Conservation (phyloP, 92 coral and sea anemone genomes). For the Parazoanthus darwini region DNA sequence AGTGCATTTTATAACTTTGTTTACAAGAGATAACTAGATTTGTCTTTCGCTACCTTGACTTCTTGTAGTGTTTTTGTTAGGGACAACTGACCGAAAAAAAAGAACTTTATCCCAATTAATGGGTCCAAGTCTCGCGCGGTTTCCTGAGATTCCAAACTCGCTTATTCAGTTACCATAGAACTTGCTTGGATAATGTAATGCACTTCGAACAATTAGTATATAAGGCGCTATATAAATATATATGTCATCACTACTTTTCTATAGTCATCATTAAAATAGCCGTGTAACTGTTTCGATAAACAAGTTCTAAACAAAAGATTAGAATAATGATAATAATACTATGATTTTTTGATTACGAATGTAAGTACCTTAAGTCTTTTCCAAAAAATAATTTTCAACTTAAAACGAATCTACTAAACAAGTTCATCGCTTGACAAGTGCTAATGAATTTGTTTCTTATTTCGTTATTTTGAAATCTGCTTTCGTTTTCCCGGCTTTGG, state of each 20-base stretch:
- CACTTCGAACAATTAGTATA: no score
- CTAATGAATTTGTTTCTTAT: background rate
- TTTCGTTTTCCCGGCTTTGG: background rate
- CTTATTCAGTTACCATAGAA: no score
- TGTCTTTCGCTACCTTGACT: conserved; percentile 12
- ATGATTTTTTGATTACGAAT: background rate
- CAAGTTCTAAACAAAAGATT: background rate
- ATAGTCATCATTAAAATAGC: background rate
- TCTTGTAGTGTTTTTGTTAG: conserved; percentile 14
- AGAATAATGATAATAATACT: no score
- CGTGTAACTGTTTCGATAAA: background rate
- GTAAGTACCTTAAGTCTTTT: background rate
- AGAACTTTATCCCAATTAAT: conserved; percentile 32
- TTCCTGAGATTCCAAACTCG: conserved; percentile 15
- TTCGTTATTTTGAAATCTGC: background rate
- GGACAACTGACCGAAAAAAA: conserved; percentile 4
- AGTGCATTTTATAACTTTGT: background rate
- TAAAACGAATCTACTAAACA: background rate
- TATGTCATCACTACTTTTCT: no score
- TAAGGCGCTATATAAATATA: no score
- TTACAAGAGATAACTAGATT: background rate
- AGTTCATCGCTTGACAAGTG: background rate
- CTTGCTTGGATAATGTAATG: no score
- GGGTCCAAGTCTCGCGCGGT: conserved; percentile 41
- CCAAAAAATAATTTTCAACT: background rate